These are phyloP conservation scores for Myotis pilosus DNA, from an alignment of 2,797 vertebrate genomes.

Conservation along the genomic window DNA sequence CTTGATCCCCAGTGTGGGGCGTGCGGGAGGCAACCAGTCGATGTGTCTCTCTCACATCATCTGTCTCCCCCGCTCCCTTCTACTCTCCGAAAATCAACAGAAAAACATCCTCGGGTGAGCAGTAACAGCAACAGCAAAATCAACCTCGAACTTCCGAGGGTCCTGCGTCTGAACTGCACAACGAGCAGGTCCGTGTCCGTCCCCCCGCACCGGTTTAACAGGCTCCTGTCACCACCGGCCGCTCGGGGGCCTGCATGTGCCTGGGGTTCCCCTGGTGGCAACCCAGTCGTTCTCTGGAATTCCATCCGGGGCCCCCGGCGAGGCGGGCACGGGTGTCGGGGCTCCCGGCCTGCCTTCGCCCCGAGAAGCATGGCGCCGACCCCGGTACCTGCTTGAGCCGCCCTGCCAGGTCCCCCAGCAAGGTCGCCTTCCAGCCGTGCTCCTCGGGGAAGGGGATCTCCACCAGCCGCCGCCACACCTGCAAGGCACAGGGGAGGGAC, in stretches of 20 bases:
- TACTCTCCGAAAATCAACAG: too few relatives aligned
- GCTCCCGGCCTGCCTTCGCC: fast-evolving
- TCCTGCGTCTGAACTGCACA: not conserved
- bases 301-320: fast-evolving
- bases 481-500: not conserved
- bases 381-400: constrained; percentile 88
- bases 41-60: too few relatives aligned
- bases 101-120: too few relatives aligned
- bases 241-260: fast-evolving
- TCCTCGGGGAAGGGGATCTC: constrained; percentile 84
- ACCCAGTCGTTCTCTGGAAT: not conserved
- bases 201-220: fast-evolving
- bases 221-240: not conserved
- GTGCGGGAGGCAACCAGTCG: too few relatives aligned
- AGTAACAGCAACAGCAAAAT: too few relatives aligned
- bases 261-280: fast-evolving
- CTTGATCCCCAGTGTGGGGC: too few relatives aligned
- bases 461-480: constrained; percentile 90
- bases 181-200: fast-evolving
- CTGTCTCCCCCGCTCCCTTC: too few relatives aligned
- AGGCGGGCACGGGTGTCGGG: too few relatives aligned
- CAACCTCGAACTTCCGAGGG: fast-evolving
- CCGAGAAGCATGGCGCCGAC: fast-evolving
- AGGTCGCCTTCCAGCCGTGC: constrained; percentile 83
- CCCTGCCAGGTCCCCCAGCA: constrained; percentile 87